These are phyloP conservation scores for Drosophila prolongata DNA, from an alignment of 2,888 invertebrate genomes.

Conservation along the genomic window DNA sequence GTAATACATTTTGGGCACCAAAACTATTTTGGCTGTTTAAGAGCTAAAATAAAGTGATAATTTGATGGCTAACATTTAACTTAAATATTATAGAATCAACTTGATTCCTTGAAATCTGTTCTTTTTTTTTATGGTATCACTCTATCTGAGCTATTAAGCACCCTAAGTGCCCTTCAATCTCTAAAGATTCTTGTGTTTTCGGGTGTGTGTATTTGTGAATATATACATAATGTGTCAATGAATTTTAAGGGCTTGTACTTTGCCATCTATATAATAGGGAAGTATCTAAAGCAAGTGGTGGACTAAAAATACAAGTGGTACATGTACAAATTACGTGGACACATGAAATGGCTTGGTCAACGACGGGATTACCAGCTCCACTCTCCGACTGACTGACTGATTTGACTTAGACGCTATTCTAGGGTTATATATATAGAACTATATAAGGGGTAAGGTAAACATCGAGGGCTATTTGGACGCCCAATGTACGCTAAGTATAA, in stretches of 20 bases:
- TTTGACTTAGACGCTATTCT: not conserved
- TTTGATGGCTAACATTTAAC: not conserved
- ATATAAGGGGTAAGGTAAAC: conserved; percentile 7
- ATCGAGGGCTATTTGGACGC: conserved; percentile 10
- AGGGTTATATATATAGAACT: not conserved
- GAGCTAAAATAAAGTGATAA: conserved; percentile 1
- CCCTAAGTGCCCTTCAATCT: not conserved
- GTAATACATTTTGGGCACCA: not conserved
- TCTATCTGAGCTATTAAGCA: conserved; percentile 4
- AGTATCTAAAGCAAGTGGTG: conserved; percentile 3
- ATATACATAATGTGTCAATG: conserved; percentile 14
- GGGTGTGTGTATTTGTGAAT: not conserved
- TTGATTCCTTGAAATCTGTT: not conserved
- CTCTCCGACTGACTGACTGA: conserved; percentile 38
- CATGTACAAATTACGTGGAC: conserved; percentile 14
- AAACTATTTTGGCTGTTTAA: not conserved
- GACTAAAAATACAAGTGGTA: conserved; percentile 27
- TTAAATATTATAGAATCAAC: not conserved
- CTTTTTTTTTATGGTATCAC: not conserved
- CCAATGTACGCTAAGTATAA: conserved; percentile 6
- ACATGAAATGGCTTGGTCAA: conserved; percentile 36
- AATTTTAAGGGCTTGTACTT: conserved; percentile 14
- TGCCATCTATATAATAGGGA: conserved; percentile 1
- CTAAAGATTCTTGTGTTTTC: conserved; percentile 8
- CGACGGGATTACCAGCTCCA: conserved; percentile 43